These are phyloP conservation scores for Leuciscus waleckii DNA, from an alignment of 2,797 vertebrate genomes.

Conservation along the genomic window DNA sequence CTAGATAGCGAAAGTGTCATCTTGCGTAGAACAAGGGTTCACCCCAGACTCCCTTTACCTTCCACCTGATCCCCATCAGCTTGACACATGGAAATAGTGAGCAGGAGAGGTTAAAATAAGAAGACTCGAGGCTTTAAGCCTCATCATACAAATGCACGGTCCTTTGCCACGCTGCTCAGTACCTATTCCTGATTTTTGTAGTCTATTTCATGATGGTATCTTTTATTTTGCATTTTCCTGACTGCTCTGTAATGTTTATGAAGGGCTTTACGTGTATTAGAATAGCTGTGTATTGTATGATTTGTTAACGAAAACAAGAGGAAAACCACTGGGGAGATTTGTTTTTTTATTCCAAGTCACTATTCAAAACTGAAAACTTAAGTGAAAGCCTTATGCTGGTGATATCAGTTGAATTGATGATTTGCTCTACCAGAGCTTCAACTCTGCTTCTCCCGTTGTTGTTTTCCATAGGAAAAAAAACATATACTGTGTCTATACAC, in stretches of 20 bases:
- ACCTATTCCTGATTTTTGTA: conserved; percentile 8
- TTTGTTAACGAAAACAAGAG: conserved; percentile 22
- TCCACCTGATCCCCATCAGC: conserved; percentile 53
- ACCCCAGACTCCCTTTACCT: conserved; percentile 47
- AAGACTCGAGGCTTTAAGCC: conserved; percentile 22
- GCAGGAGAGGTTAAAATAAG: conserved; percentile 39
- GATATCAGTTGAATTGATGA: conserved; percentile 40
- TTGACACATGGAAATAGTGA: conserved; percentile 56
- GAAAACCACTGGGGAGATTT: conserved; percentile 39
- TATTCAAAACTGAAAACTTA: conserved; percentile 21
- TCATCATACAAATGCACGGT: conserved; percentile 33
- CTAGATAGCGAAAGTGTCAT: conserved; percentile 51
- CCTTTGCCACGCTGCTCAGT: conserved; percentile 21
- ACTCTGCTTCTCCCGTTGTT: conserved; percentile 48
- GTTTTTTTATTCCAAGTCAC: conserved; percentile 31
- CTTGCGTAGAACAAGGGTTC: conserved; percentile 63
- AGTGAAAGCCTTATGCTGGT: conserved; percentile 19
- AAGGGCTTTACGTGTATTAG: conserved; percentile 45
- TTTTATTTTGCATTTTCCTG: conserved; percentile 32
- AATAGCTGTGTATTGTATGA: conserved; percentile 20
- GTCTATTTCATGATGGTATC: background rate
- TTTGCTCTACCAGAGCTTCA: conserved; percentile 42
- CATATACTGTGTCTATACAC: conserved; percentile 21
- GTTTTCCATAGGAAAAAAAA: conserved; percentile 42
- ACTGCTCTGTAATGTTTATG: conserved; percentile 30